Percentiles rank a stretch among this genome's conserved stretches.
Evolutionary conservation across 2,113 vertebrate genomes (phyloP).

Genomic region (Antigone vipio): DNA sequence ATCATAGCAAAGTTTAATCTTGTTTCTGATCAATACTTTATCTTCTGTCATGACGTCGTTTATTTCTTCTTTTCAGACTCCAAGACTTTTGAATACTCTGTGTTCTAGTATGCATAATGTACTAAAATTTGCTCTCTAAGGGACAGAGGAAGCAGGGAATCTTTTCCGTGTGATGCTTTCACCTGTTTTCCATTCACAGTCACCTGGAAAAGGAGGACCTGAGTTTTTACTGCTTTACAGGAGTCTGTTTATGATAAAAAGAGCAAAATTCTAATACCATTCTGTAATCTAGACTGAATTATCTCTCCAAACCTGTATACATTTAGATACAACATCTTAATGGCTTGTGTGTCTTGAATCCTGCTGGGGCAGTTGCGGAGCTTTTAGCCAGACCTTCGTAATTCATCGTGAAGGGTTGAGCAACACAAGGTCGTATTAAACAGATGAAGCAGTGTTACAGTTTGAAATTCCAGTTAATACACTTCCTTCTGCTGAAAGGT

Average conservation of each 20-base stretch:
- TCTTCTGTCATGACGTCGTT: not conserved
- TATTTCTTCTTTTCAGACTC: not conserved
- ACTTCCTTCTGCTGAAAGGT: not conserved
- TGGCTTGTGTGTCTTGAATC: not conserved
- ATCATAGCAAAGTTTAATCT: not conserved
- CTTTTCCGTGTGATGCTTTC: not conserved
- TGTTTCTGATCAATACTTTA: not conserved
- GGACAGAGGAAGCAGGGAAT: not conserved
- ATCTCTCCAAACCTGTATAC: not conserved
- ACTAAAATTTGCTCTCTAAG: not conserved
- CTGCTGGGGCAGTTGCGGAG: not conserved
- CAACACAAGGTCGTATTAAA: not conserved
- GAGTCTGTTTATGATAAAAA: not conserved
- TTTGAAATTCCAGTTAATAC: not conserved
- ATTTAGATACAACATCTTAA: not conserved
- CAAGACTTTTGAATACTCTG: not conserved
- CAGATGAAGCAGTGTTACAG: not conserved
- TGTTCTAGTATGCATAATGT: not conserved
- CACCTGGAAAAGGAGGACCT: not conserved
- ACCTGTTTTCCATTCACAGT: not conserved
- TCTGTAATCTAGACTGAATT: not conserved
- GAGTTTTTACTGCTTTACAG: not conserved
- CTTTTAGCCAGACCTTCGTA: not conserved
- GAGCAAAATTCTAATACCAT: not conserved
- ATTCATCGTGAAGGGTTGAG: not conserved